Evolutionary conservation across 1,140 invertebrate genomes (phyloP).

Genomic region (Globodera ellingtonae): DNA sequence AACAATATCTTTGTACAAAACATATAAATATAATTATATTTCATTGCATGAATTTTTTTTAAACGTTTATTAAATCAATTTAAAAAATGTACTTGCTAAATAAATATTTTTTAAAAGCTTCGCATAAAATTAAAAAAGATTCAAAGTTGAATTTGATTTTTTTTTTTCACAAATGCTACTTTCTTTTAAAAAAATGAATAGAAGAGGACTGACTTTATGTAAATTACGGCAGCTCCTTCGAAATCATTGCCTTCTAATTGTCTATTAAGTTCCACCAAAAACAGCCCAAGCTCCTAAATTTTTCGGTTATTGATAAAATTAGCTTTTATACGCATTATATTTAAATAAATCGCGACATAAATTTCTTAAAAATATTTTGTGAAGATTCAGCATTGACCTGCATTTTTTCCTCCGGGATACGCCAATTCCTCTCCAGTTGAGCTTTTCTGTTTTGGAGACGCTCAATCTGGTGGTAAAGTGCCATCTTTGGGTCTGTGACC

Average conservation of each 20-base stretch:
- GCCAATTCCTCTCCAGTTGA: slow-evolving; percentile 10
- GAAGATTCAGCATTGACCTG: background rate
- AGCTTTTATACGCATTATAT: background rate
- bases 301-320: background rate
- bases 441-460: background rate
- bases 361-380: too few species aligned
- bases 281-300: slow-evolving; percentile 14
- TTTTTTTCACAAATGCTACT: too few species aligned
- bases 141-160: too few species aligned
- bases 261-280: slow-evolving; percentile 8
- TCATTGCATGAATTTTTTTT: too few species aligned
- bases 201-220: background rate
- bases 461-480: slow-evolving; percentile 9
- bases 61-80: too few species aligned
- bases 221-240: slow-evolving; percentile 7
- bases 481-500: background rate
- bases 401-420: slow-evolving; percentile 1
- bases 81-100: too few species aligned
- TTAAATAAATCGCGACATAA: too few species aligned
- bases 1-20: too few species aligned
- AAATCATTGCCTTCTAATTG: slow-evolving; percentile 5
- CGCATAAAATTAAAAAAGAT: too few species aligned
- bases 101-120: too few species aligned
- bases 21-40: too few species aligned
- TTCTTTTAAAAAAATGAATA: too few species aligned